Evolutionary conservation across 1,140 invertebrate species (phyloP), one percentile per base, ranked within the genome.

Genomic region (Drosophila serrata): DNA sequence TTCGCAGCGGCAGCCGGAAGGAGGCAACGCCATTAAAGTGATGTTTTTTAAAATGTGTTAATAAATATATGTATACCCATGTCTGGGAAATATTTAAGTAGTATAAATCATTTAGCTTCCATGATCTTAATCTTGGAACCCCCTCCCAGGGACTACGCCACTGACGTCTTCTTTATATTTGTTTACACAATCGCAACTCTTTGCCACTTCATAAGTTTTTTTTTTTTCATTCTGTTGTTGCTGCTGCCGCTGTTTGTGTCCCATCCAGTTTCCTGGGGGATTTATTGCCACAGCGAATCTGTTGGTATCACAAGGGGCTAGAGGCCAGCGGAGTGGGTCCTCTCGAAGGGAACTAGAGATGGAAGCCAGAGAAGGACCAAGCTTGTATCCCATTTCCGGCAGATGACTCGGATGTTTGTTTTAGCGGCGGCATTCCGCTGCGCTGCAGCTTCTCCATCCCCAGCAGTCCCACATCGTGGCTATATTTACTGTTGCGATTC

Each of bases 111-210:
- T 40, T 67, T 37, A 19, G 9, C 27, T 22, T 12, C 13, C 31
- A 69, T 24, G 62, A 64, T 22, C 62, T 33, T 22, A 63, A 49
- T 48, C 35, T 31, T 22, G 1, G 2, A 9, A n/a, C 1, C 9
- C 49, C 45, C 48, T 22, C 12, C 13, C 13, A 31, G 8, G 1
- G 8, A 9, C 22, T 24, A 17, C 64, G 48, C 56, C 56, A 42
- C 57, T 75, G 73, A 45, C 60, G 43, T 70, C 58, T 60, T 46
- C 46, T 39, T 53, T 72, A 60, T 75, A 75, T 79, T 84, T 84
- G 81, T 79, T 84, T 84, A 84, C 80, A 69, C 56, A 84, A 81
- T 81, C 65, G 74, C 63, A 86, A 86, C 74, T 86, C 78, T 75
- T 86, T 86, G 82, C 58, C 82, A 86, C 68, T 81, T 78, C 39